A percentile compares a stretch with the other conserved stretches of the same genome.
Evolutionary conservation across 2,113 vertebrate genomes (phyloP).

Genomic region (Ictidomys tridecemlineatus): DNA sequence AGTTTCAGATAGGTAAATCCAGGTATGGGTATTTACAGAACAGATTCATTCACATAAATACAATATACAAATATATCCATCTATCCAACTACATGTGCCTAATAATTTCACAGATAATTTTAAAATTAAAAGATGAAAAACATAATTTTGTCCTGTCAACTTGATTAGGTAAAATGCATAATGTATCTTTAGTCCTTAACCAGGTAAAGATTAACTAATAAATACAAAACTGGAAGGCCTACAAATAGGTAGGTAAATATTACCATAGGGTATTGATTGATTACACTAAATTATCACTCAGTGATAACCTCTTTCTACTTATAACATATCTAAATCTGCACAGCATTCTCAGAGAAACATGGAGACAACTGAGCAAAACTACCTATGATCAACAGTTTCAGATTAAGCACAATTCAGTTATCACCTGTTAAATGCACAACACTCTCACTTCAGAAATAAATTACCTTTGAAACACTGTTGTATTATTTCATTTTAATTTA

Average conservation of each 20-base stretch:
- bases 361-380: constrained; percentile 13
- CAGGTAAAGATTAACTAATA: background rate
- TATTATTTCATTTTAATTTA: constrained; percentile 52
- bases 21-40: background rate
- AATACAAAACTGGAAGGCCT: background rate
- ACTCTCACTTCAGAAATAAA: constrained; percentile 41
- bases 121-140: constrained; percentile 45
- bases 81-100: background rate
- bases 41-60: background rate
- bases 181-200: background rate
- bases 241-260: background rate
- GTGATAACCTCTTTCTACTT: background rate
- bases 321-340: background rate
- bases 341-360: background rate
- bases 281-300: background rate
- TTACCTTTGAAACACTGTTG: background rate
- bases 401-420: constrained; percentile 22
- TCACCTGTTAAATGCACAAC: constrained; percentile 18
- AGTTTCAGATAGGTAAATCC: background rate
- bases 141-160: background rate
- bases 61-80: background rate
- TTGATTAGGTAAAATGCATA: background rate
- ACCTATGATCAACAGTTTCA: constrained; percentile 11
- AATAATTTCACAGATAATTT: constrained; percentile 16
- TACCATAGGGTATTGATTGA: background rate